Percentiles rank a stretch among this genome's conserved stretches.
Conservation (phyloP, 2,113 vertebrate species). For the Misgurnus mizolepis region DNA sequence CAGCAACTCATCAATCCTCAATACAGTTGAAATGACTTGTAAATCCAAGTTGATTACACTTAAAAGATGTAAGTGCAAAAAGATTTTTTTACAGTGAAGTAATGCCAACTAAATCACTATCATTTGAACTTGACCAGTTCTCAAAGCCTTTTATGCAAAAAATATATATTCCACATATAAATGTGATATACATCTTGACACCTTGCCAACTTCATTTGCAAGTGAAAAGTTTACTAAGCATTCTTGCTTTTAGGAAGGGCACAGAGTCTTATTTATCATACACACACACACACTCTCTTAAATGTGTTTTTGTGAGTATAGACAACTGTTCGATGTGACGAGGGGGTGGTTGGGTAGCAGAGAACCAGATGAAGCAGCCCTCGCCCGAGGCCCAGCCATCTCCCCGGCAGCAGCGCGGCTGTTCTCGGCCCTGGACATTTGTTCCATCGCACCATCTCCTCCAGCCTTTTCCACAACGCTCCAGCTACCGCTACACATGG, state of each 20-base stretch:
- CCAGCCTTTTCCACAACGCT: conserved; percentile 83
- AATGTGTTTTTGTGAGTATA: background rate
- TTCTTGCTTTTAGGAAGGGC: conserved; percentile 69
- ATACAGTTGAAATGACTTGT: too few species aligned
- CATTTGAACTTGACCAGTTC: background rate
- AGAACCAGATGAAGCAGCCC: conserved; percentile 87
- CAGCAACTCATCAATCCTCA: too few species aligned
- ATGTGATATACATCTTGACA: conserved; percentile 49
- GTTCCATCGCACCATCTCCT: conserved; percentile 98
- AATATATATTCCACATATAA: conserved; percentile 60
- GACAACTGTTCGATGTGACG: conserved; percentile 57
- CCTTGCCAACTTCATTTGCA: conserved; percentile 79
- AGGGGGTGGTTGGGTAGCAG: conserved; percentile 69
- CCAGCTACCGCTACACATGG: conserved; percentile 64
- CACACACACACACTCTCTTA: conserved; percentile 27
- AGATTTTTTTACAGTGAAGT: background rate
- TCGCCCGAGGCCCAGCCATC: conserved; percentile 85
- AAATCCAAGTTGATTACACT: too few species aligned
- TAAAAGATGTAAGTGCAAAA: too few species aligned
- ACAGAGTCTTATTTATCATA: conserved; percentile 7
- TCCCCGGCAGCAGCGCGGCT: conserved; percentile 95
- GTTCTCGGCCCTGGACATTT: conserved; percentile 93
- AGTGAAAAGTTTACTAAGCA: conserved; percentile 79
- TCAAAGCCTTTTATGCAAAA: background rate
- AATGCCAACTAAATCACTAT: background rate